Base-by-base conservation (phyloP, 1,140 invertebrate genomes). In the Probaryconus sp. region DNA sequence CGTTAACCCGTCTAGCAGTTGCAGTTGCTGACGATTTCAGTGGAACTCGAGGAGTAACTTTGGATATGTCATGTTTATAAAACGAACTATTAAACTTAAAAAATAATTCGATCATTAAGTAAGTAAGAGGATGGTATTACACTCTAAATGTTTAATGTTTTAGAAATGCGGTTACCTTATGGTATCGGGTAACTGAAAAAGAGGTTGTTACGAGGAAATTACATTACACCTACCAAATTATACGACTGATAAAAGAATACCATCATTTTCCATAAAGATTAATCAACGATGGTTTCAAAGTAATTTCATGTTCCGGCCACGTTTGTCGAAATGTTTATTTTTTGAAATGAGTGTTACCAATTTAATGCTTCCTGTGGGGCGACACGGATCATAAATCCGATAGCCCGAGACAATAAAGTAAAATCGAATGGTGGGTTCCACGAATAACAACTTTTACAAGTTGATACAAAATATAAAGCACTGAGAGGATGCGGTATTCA, bases 281-380 rank as follows among this genome's bases (percentile, higher is more conserved):
- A 47, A 69, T 51, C 55, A 53, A 60, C 51, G 33, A 20, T 51
- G 13, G 13, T 3, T 7, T 67, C 33, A 40, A 26, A 18, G 26
- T 48, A 56, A 64, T 69, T 60, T 61, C 18, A 43, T 53, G 40
- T 61, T 61, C 20, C 33, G 40, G 26, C 48, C 24, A 16, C 48
- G 38, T 61, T 45, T 21, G 65, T 61, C 35, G 64, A 56, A 40
- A 17, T 13, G 16, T 56, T 28, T 60, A 58, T 65, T 47, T 26
- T 51, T 58, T 68, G 31, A 3, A 11, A 42, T 10, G 50, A 58
- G 31, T 58, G 45, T 28, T 58, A 20, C 53, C 64, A 58, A 58
- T 68, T 68, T 68, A 68, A 50, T 68, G 51, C 56, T 58, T 68
- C 53, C 64, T 60, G 64, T 51, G 37, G 45, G 64, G 64, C 47